phyloP scores from a whole-genome alignment of 2,797 vertebrate species.

The Oryzias dopingdopingensis region DNA sequence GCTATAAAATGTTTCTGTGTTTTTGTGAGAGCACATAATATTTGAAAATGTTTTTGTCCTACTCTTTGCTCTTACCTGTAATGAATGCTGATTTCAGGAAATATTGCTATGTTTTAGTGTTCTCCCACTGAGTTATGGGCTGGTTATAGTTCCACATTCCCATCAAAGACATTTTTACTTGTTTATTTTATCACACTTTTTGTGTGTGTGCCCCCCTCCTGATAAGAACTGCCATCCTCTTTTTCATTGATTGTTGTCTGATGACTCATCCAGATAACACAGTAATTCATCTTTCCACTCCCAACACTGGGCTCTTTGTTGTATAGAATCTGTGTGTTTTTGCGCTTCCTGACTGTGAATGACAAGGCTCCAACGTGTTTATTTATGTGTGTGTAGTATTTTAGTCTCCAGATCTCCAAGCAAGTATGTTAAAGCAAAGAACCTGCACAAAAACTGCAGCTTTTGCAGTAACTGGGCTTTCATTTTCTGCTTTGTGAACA shows the following conservation, averaged over 20 bases:
- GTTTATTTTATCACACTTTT: conserved; percentile 72
- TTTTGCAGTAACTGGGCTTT: conserved; percentile 62
- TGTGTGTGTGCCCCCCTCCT: conserved; percentile 69
- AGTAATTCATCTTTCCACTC: conserved; percentile 72
- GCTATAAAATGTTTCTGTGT: neutral
- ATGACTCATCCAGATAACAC: conserved; percentile 78
- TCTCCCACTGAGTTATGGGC: conserved; percentile 27
- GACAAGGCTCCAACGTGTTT: conserved; percentile 40
- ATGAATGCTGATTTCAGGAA: conserved; percentile 58
- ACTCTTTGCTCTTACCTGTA: conserved; percentile 45
- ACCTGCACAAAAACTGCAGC: conserved; percentile 46
- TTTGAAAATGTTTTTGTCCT: too few relatives aligned
- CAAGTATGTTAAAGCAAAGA: conserved; percentile 61
- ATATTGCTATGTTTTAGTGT: neutral
- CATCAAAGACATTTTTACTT: conserved; percentile 65
- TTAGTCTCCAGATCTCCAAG: conserved; percentile 43
- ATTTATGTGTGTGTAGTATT: conserved; percentile 46
- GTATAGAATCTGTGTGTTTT: conserved; percentile 65
- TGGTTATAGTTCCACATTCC: conserved; percentile 39
- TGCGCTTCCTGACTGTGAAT: conserved; percentile 43
- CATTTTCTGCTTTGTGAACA: conserved; percentile 70
- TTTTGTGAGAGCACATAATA: neutral
- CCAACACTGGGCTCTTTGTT: conserved; percentile 79
- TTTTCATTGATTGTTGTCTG: conserved; percentile 79
- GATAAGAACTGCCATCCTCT: conserved; percentile 78